Base-by-base conservation (phyloP, 2,113 vertebrate species). In the Anarrhichthys ocellatus region DNA sequence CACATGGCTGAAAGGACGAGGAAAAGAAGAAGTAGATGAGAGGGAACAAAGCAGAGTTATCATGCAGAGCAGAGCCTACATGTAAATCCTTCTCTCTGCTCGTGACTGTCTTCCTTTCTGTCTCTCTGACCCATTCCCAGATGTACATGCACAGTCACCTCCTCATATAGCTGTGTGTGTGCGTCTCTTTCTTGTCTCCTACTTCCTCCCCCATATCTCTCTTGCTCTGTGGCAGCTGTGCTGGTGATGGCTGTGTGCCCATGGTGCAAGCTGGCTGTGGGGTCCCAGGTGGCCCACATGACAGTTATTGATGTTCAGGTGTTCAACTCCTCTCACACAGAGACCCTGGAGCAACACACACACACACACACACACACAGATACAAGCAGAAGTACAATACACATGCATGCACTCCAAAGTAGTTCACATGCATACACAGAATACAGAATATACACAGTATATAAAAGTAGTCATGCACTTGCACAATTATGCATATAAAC, bases 231-330 rank as follows among this genome's bases (percentile, higher is more conserved):
- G 91, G 92, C 94, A 95, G 95, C 94, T 95, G 94, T 94, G 93
- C 91, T 91, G 86, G 90, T 94, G 94, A 94, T 90, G 93, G 93
- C 93, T 91, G 90, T 94, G 92, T 92, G 92, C 93, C 91, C 92
- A 82, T 92, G 88, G 93, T 93, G 90, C 91, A 92, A 92, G 90
- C 88, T 89, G 92, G 91, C 92, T 93, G 92, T 86, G 86, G 87
- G 91, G 93, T 94, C 94, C 94, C 95, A 95, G 95, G 94, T 95
- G 95, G 92, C 88, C 76, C 87, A 78, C 85, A 89, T 95, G 94
- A 94, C 93, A 95, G 94, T 95, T 95, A 95, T 94, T 94, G 94
- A 94, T 94, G 94, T 94, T 96, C 95, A 95, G 95, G 94, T 95
- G 94, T 92, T 94, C 88, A 91, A 90, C 85, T 88, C 81, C 83